phyloP scores from a whole-genome alignment of 2,888 invertebrate genomes.

The Margaritifera margaritifera region DNA sequence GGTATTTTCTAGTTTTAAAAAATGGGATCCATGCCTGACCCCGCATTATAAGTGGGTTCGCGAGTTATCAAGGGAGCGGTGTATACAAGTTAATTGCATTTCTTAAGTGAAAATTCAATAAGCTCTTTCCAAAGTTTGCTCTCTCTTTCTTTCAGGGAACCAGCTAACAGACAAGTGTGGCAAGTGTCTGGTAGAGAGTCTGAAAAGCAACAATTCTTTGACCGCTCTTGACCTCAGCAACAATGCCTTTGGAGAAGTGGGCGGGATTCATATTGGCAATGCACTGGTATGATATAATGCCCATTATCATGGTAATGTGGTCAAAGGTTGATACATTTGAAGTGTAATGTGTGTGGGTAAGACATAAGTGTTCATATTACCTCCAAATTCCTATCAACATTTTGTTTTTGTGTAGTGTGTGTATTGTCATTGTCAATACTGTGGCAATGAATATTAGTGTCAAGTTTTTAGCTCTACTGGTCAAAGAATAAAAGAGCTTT shows the following conservation, averaged over 20 bases:
- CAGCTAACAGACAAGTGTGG: conserved; percentile 64
- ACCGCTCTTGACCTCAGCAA: conserved; percentile 65
- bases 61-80: too few species aligned
- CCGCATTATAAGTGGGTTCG: too few species aligned
- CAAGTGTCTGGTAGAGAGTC: conserved; percentile 53
- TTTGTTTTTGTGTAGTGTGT: not conserved
- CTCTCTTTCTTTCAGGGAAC: conserved; percentile 52
- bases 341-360: not conserved
- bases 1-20: too few species aligned
- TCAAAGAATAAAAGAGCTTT: too few species aligned
- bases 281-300: conserved; percentile 58
- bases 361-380: not conserved
- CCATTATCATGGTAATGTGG: not conserved
- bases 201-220: conserved; percentile 65
- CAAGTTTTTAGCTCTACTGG: too few species aligned
- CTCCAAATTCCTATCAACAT: not conserved
- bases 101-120: too few species aligned
- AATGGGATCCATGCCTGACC: too few species aligned
- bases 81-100: too few species aligned
- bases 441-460: too few species aligned
- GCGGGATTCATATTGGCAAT: conserved; percentile 59
- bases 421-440: too few species aligned
- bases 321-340: not conserved
- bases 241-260: conserved; percentile 65
- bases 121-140: not conserved